Conservation (phyloP, 1,140 invertebrate species). For the Phocides pigmalion region DNA sequence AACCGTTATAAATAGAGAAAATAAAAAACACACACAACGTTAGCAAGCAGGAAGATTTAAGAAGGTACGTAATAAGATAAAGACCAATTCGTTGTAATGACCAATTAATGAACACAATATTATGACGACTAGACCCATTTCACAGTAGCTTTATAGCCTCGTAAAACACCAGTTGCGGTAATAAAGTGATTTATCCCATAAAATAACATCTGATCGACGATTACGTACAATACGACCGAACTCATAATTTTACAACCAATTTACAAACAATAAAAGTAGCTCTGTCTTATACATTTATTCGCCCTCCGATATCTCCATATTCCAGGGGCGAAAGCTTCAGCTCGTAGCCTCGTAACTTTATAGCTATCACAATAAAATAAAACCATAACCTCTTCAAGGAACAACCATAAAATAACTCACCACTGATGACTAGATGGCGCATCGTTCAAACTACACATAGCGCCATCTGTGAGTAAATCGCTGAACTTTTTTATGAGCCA, state of each 20-base stretch:
- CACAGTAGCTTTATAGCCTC: slow-evolving; percentile 66
- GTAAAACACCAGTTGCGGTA: slow-evolving; percentile 72
- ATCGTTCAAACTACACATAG: slow-evolving; percentile 45
- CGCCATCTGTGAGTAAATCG: slow-evolving; percentile 76
- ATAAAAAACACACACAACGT: too few species aligned
- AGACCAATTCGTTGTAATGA: too few species aligned
- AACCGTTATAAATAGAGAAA: too few species aligned
- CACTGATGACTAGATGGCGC: slow-evolving; percentile 62
- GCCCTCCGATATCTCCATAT: slow-evolving; percentile 80
- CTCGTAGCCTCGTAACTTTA: slow-evolving; percentile 82
- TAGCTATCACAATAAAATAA: slow-evolving; percentile 79
- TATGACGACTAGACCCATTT: slow-evolving; percentile 58
- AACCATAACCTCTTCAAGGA: slow-evolving; percentile 64
- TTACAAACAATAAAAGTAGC: slow-evolving; percentile 84
- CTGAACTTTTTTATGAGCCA: slow-evolving; percentile 78
- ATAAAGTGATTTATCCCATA: slow-evolving; percentile 79
- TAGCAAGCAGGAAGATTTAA: too few species aligned
- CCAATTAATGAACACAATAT: background rate
- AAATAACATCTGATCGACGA: slow-evolving; percentile 80
- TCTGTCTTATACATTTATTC: slow-evolving; percentile 80
- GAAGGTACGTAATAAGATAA: background rate
- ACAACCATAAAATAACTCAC: slow-evolving; percentile 49
- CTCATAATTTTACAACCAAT: slow-evolving; percentile 85
- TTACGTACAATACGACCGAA: slow-evolving; percentile 76
- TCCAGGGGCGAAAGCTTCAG: slow-evolving; percentile 64